A percentile compares a stretch with the other conserved stretches of the same genome.
phyloP scores from a whole-genome alignment of 2,113 vertebrate genomes.

The Smithornis capensis region DNA sequence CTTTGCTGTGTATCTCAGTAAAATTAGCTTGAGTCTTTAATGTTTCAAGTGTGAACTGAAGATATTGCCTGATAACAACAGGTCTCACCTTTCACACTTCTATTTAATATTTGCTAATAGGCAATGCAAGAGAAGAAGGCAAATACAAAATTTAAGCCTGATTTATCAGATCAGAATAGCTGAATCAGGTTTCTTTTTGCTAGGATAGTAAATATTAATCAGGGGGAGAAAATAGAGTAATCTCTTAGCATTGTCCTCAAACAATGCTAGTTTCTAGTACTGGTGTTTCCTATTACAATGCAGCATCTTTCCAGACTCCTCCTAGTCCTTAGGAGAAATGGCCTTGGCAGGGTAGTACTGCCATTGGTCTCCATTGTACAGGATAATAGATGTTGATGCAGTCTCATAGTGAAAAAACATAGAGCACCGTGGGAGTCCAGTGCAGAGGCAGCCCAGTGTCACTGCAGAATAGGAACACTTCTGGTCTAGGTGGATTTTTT shows the following conservation, averaged over 20 bases:
- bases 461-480: not conserved
- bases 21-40: not conserved
- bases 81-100: not conserved
- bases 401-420: not conserved
- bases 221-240: not conserved
- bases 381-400: not conserved
- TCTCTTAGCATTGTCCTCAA: not conserved
- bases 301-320: not conserved
- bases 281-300: fast-evolving
- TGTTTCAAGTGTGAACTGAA: not conserved
- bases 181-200: not conserved
- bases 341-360: not conserved
- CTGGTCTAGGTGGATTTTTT: not conserved
- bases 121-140: not conserved
- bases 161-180: not conserved
- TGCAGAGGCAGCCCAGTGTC: not conserved
- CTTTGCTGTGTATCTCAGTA: not conserved
- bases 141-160: not conserved
- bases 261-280: not conserved
- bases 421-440: not conserved
- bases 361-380: not conserved
- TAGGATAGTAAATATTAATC: not conserved
- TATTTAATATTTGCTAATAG: not conserved
- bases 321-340: fast-evolving
- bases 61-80: not conserved